Percentiles rank a stretch among this genome's conserved stretches.
Conservation (phyloP, 2,113 vertebrate genomes). For the Tragelaphus buxtoni region DNA sequence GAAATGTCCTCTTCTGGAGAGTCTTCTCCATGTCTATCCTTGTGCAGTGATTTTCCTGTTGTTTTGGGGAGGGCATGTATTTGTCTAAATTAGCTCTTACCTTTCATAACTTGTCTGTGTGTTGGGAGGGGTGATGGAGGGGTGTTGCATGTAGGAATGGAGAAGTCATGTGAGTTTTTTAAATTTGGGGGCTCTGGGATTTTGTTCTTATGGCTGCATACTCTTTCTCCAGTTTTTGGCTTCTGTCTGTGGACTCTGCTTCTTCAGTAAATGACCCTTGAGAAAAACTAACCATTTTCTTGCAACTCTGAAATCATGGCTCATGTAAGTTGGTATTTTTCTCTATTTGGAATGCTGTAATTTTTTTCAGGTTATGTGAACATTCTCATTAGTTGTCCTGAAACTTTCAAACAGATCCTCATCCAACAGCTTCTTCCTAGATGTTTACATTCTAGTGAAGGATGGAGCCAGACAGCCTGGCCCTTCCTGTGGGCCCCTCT, state of each 20-base stretch:
- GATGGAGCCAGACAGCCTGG: neutral
- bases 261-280: conserved; percentile 5
- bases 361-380: neutral
- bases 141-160: neutral
- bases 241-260: neutral
- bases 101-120: neutral
- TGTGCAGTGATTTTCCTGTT: neutral
- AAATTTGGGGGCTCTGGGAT: neutral
- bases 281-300: neutral
- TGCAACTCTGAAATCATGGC: conserved; percentile 57
- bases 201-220: neutral
- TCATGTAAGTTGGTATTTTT: conserved; percentile 60
- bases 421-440: neutral
- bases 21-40: neutral
- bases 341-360: neutral
- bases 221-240: conserved; percentile 20
- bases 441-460: neutral
- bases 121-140: neutral
- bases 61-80: neutral
- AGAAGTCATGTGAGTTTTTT: neutral
- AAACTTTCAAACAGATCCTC: neutral
- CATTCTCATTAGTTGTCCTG: neutral
- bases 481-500: neutral
- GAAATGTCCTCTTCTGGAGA: neutral
- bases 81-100: neutral